Base-by-base conservation (phyloP, 2,888 invertebrate genomes). In the Tupiocoris notatus region DNA sequence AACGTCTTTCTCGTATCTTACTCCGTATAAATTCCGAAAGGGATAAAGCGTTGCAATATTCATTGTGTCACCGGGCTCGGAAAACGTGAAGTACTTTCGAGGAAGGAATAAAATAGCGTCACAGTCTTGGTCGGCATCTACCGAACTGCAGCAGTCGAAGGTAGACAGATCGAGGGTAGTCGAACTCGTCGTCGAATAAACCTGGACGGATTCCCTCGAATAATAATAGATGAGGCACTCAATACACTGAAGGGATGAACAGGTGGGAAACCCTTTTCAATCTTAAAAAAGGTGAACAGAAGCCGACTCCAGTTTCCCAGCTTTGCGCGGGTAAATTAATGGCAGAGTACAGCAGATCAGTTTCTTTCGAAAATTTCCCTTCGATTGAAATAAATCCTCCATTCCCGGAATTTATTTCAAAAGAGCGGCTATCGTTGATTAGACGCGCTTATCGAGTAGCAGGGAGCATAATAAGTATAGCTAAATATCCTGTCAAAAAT, bases 191-290 rank as follows among this genome's bases (percentile, higher is more conserved):
- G 39, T 25, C 63, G 63, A 63, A 65, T 65, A 65, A 65, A 65
- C 65, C 65, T 65, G 65, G 65, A 65, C 24, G 65, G 65, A 65
- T 65, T 65, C 65, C 39, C 65, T 65, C 22, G 17, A 23, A 65
- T 20, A 65, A 65, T 65, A 65, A 65, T 65, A 20, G 18, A 65
- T 65, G 65, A 65, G 65, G 16, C 17, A 39, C 39, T 39, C 39
- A 39, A 39, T 39, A 3, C 39, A 39, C 39, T 12, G 3, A 39
- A 39, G 3, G 59, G 59, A 20, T 17, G 18, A 59, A 59, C 59
- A 18, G 59, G 59, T 59, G 59, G 18, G 59, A 59, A 59, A 18
- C 59, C 59, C 16, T 12, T 12, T 39, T 39, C 39, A 39, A 39
- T 39, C 39, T 3, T 39, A 39, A 39, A 39, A 12, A 39, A 39